Evolutionary conservation across 1,140 invertebrate genomes (phyloP), one percentile per base, ranked within the genome.

Genomic region (Drosophila ficusphila): DNA sequence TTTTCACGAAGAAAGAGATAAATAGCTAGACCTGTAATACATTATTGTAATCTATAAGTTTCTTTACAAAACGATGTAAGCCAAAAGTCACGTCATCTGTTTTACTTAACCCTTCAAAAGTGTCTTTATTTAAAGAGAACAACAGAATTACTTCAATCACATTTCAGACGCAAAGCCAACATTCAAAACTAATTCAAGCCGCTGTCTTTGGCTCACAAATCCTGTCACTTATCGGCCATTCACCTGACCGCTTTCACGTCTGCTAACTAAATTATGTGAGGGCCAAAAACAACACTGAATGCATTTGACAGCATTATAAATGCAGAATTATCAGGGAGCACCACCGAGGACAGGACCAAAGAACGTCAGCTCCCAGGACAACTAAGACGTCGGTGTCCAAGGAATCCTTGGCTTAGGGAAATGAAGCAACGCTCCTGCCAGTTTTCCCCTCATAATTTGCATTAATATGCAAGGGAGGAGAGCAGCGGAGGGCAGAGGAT

Each of bases 291-390:
- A 82, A 69, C 69, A 67, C 56, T 76, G 64, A 72, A 76, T 76
- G 65, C 78, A 73, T 52, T 73, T 82, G 72, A 81, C 68, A 65
- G 68, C 72, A 73, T 76, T 65, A 65, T 81, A 68, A 82, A 82
- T 82, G 73, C 69, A 76, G 33, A 67, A 67, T 67, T 68, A 67
- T 67, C 60, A 39, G 41, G 46, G 56, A 61, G 44, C 27, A 44
- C 12, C 27, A 44, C 12, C 46, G 25, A 31, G 44, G 36, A 39
- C 60, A 12, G 38, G 44, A 18, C 36, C 58, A 52, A 42, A 25
- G 64, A 74, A 67, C 68, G 61, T 70, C 11, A 71, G 41, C 23
- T 31, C 48, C 49, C 38, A 38, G 53, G 49, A 29, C 49, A 41
- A 39, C 48, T 7, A n/a, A 47, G 61, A 52, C 14, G 52, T n/a